Base-by-base conservation (phyloP, 2,797 vertebrate species). In the Sebastes dallii region DNA sequence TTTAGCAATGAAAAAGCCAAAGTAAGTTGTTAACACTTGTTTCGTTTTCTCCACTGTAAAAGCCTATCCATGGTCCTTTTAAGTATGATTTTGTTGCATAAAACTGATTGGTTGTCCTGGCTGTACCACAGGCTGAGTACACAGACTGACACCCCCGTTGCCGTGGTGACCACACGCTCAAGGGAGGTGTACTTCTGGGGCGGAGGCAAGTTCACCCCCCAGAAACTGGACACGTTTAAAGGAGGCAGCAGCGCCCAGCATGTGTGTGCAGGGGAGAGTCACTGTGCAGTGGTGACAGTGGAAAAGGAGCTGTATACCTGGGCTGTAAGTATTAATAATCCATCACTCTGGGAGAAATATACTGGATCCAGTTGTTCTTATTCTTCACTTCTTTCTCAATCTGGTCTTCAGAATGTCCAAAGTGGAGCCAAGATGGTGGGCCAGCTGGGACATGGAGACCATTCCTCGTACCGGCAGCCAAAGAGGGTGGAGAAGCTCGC, bases 271-370 rank as follows among this genome's bases (percentile, higher is more conserved):
- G 98, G 99, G 76, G 98, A 99, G 91, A 99, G 96, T n/a, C 98
- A 99, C 94, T 99, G 99, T 89, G 98, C 99, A 4, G 98, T 99
- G 91, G 98, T 99, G 85, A 99, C 98, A 0, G 99, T 99, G 91
- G 98, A 99, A 91, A 99, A 99, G 92, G 99, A 99, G 88, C 96
- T 99, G 25, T 99, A 99, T 88, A 99, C 98, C 1, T 99, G 99
- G 98, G 98, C 99, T 92, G 99, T 99, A 94, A 98, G 99, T 97
- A 86, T 65, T 97, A 86, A 62, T 16, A 6, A 24, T 8, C 18
- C 22, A 5, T 59, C 50, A 5, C 39, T 62, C 2, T 14, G 6
- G 25, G n/a, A 56, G 34, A 75, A 16, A 58, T 5, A 3, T 4
- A 32, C 4, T 32, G 32, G 6, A 69, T 71, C 11, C 8, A 3